These are phyloP conservation scores for Drosophila anomalata DNA, from an alignment of 2,888 invertebrate genomes.

Conservation along the genomic window DNA sequence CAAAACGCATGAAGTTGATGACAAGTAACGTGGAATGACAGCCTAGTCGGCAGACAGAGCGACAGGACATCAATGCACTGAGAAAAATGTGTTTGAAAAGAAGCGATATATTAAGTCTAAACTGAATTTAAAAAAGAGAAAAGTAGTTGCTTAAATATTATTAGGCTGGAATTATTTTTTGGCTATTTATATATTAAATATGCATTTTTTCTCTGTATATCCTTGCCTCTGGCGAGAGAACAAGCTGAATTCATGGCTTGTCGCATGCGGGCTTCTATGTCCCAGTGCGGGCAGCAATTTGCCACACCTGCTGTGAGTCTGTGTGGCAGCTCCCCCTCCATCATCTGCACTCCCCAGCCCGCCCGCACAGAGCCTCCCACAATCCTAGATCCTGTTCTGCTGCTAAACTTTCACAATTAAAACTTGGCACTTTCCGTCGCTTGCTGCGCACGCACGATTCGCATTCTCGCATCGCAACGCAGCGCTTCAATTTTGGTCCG, in stretches of 20 bases:
- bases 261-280: slow-evolving; percentile 35
- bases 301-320: slow-evolving; percentile 69
- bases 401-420: slow-evolving; percentile 74
- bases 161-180: neutral
- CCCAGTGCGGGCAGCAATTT: slow-evolving; percentile 66
- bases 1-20: slow-evolving; percentile 80
- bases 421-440: slow-evolving; percentile 65
- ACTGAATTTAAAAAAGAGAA: no score
- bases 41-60: slow-evolving; percentile 27
- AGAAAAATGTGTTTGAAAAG: neutral
- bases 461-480: slow-evolving; percentile 49
- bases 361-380: neutral
- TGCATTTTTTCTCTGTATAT: neutral
- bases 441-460: slow-evolving; percentile 35
- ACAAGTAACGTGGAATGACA: slow-evolving; percentile 74
- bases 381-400: slow-evolving; percentile 27
- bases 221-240: slow-evolving; percentile 1
- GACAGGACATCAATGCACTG: slow-evolving; percentile 25
- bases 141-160: neutral
- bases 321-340: slow-evolving; percentile 4
- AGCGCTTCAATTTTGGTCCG: slow-evolving; percentile 61
- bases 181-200: neutral
- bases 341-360: no score
- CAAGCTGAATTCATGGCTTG: slow-evolving; percentile 36
- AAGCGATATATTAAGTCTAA: no score